Base-by-base conservation (phyloP, 1,140 invertebrate genomes). In the Marisa cornuarietis region DNA sequence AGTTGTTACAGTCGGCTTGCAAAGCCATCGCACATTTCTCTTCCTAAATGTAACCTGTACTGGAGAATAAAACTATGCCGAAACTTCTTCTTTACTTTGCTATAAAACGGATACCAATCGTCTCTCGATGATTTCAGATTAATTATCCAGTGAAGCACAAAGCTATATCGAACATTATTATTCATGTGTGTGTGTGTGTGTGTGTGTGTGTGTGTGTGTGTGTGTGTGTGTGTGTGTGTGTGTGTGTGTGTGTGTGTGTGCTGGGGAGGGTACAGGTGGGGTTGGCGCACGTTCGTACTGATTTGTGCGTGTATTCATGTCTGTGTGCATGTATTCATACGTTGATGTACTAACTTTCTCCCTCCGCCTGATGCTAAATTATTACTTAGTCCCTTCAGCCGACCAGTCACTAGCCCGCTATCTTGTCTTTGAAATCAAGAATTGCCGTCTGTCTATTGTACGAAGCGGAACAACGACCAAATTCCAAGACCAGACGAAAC, bases 131-230 rank as follows among this genome's bases (percentile, higher is more conserved):
- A 42, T 42, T 42, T 42, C 31, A 42, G 31, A 42, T 42, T 42
- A 42, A 42, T 42, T 42, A 42, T 42, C 31, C 31, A 4, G 31
- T 42, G 31, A 42, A 8, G 54, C 54, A 18, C 3, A 1, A 11
- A 58, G 54, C 54, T 42, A 18, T 58, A 4, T 58, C 1, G 54
- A 11, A 18, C n/a, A 24, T 18, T 71, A 51, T 24, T 14, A 10
- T 11, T 24, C 22, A 42, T 22, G 65, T 5, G 8, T 68, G 8
- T 68, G 65, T 68, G 8, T 8, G 20, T 8, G 65, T 68, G 8
- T 68, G 65, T n/a, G n/a, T n/a, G n/a, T n/a, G n/a, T n/a, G n/a
- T 4, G 62, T 69, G 66, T 24, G 66, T 69, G 66, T 69, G 66
- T 24, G 66, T 69, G 8, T 9, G 66, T 3, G 66, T 69, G 66